Evolutionary conservation across 2,888 invertebrate genomes (phyloP).

Genomic region (Heteromyza rotundicornis): DNA sequence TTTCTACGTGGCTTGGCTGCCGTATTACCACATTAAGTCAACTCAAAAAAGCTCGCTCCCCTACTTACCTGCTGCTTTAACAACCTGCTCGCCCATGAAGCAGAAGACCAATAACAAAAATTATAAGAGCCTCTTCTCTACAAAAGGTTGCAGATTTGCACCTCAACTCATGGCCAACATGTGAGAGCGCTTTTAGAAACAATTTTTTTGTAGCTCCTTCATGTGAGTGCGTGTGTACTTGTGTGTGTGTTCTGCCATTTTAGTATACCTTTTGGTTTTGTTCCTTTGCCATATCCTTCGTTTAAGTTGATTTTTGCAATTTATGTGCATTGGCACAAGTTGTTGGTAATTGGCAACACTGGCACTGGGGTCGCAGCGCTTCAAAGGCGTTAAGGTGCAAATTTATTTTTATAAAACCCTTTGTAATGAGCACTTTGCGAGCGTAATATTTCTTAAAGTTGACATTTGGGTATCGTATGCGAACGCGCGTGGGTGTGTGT

Average conservation of each 20-base stretch:
- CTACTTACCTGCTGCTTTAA: constrained; percentile 41
- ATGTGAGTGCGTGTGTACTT: not conserved
- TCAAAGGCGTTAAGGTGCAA: constrained; percentile 45
- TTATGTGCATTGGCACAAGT: constrained; percentile 11
- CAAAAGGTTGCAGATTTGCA: too few relatives aligned
- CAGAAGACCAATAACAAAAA: not conserved
- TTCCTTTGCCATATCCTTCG: constrained; percentile 27
- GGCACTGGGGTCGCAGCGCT: constrained; percentile 19
- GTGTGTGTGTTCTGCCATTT: not conserved
- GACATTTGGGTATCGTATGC: constrained; percentile 41
- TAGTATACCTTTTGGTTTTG: constrained; percentile 19
- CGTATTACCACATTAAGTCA: constrained; percentile 36
- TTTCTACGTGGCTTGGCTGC: constrained; percentile 44
- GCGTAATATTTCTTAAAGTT: constrained; percentile 51
- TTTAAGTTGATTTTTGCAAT: constrained; percentile 20
- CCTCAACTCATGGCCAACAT: too few relatives aligned
- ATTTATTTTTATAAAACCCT: constrained; percentile 54
- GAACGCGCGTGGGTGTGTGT: constrained; percentile 13
- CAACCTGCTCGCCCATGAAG: constrained; percentile 28
- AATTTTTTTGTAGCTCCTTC: not conserved
- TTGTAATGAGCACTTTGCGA: constrained; percentile 53
- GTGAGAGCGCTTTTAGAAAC: too few relatives aligned
- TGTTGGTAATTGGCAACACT: constrained; percentile 52
- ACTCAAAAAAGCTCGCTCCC: not conserved
- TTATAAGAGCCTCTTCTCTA: not conserved